Conservation (phyloP, 2,113 vertebrate species). For the Bufo bufo region DNA sequence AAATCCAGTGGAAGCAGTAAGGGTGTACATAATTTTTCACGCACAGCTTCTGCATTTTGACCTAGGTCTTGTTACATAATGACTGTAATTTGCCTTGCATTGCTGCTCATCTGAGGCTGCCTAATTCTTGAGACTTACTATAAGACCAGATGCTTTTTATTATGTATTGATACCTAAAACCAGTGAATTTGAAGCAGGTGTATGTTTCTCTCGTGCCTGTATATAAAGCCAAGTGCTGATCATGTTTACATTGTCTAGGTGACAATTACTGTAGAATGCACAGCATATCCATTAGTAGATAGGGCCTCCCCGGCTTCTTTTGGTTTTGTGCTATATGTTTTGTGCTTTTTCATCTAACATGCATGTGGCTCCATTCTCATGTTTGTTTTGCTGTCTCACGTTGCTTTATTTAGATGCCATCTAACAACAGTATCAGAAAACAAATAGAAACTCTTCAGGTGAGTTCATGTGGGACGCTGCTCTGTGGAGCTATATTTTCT, state of each 20-base stretch:
- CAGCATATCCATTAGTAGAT: not conserved
- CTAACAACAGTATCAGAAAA: constrained; percentile 99
- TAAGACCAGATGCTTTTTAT: too few species aligned
- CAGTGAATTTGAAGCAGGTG: too few species aligned
- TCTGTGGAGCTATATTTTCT: not conserved
- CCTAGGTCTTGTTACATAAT: too few species aligned
- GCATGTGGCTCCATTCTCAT: constrained; percentile 85
- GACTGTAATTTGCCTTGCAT: too few species aligned
- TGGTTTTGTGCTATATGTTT: constrained; percentile 66
- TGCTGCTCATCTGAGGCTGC: too few species aligned
- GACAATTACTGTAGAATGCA: not conserved
- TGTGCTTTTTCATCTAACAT: constrained; percentile 86
- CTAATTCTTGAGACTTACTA: too few species aligned
- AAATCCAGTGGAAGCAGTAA: too few species aligned
- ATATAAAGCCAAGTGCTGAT: not conserved
- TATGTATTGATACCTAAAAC: too few species aligned
- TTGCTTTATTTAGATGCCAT: constrained; percentile 99
- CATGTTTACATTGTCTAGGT: not conserved
- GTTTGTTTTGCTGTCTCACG: constrained; percentile 87
- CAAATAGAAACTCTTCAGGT: constrained; percentile 99
- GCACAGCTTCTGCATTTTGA: too few species aligned
- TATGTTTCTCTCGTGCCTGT: not conserved
- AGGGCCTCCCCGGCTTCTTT: not conserved
- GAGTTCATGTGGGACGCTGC: constrained; percentile 73
- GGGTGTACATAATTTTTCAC: too few species aligned